Evolutionary conservation across 2,797 vertebrate species (phyloP), one percentile per base, ranked within the genome.

Genomic region (Spinibarbus caldwelli): DNA sequence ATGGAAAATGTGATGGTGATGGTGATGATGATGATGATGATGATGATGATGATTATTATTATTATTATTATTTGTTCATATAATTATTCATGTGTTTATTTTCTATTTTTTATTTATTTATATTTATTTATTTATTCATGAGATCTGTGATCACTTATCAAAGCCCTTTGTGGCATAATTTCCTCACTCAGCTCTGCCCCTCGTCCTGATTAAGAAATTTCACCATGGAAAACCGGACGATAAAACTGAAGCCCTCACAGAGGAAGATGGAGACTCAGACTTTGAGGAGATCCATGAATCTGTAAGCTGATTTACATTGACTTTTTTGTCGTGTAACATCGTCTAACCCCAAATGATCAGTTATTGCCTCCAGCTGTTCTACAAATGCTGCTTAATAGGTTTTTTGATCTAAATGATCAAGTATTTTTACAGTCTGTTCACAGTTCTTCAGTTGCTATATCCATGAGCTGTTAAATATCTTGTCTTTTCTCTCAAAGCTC

Each of bases 131-230:
- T 49, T 49, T 4, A 41, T 45, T 71, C 0, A 43, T 23, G 17
- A 49, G 26, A 66, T 34, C 19, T 34, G 17, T 57, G 14, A 29
- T 70, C 8, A 38, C 45, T 71, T 26, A 59, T 34, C 3, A 62
- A 73, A n/a, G 23, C 43, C 66, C 14, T 75, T 45, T 43, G 12
- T 36, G 43, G 17, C 23, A 49, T 75, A 1, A 31, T 88, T 71
- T 26, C 41, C 38, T 84, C 26, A 47, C 31, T 0, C 86, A 96
- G 95, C 94, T 0, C 91, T 96, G 62, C 95, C 95, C 11, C 90
- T 94, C 64, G 86, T 94, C 77, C 92, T 94, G 86, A 86, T 93
- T 54, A 96, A 93, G 70, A 89, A 73, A 49, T 90, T 93, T 76
- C 89, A 92, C 29, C 92, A 57, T 49, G 88, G 86, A 43, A 71